A percentile compares a stretch with the other conserved stretches of the same genome.
Evolutionary conservation across 2,888 invertebrate species (phyloP).

Genomic region (Calameuta filiformis): DNA sequence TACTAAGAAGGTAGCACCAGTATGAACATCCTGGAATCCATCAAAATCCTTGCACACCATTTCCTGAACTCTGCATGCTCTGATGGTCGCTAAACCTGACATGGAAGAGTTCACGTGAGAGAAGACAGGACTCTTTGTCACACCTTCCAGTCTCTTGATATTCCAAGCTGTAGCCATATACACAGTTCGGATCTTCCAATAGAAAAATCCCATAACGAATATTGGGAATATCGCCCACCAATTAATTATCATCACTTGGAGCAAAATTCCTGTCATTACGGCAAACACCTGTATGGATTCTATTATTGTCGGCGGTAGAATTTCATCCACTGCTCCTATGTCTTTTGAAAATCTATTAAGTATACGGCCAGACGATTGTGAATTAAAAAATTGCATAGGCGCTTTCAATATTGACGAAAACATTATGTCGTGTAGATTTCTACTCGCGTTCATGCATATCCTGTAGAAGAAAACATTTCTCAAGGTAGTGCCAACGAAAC

Average conservation of each 20-base stretch:
- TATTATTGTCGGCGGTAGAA: constrained; percentile 74
- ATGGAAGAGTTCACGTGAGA: constrained; percentile 90
- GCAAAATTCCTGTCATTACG: constrained; percentile 78
- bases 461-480: constrained; percentile 79
- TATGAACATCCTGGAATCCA: constrained; percentile 76
- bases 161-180: constrained; percentile 80
- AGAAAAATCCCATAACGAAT: constrained; percentile 72
- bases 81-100: constrained; percentile 87
- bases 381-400: constrained; percentile 86
- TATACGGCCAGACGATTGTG: constrained; percentile 84
- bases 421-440: constrained; percentile 81
- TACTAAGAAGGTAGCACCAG: constrained; percentile 73
- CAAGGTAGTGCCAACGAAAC: constrained; percentile 72
- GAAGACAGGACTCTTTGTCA: constrained; percentile 85
- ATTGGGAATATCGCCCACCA: constrained; percentile 77
- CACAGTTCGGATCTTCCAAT: constrained; percentile 73
- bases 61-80: constrained; percentile 80
- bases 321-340: constrained; percentile 82
- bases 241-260: constrained; percentile 78
- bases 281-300: constrained; percentile 76
- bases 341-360: constrained; percentile 89
- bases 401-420: constrained; percentile 79
- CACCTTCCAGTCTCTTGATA: constrained; percentile 74
- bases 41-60: constrained; percentile 83
- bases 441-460: constrained; percentile 81